These are phyloP conservation scores for Hydrocynus forskahlii DNA, from an alignment of 2,797 vertebrate genomes.

Conservation along the genomic window DNA sequence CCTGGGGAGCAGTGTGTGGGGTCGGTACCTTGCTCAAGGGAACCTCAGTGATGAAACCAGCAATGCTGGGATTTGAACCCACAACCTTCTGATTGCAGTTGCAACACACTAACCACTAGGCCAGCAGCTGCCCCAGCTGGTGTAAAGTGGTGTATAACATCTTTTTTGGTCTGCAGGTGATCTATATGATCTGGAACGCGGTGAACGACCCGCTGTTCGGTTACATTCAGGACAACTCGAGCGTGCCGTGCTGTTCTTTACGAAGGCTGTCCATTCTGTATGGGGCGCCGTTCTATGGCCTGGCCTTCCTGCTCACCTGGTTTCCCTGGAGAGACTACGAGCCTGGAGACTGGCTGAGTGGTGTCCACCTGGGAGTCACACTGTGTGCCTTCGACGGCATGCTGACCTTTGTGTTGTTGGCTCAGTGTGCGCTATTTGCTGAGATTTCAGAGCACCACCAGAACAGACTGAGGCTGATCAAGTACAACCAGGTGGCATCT, in stretches of 20 bases:
- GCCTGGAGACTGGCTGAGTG: slow-evolving; percentile 86
- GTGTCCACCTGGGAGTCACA: slow-evolving; percentile 81
- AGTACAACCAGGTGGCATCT: slow-evolving; percentile 86
- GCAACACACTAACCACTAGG: too few relatives aligned
- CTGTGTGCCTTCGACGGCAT: slow-evolving; percentile 85
- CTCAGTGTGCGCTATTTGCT: slow-evolving; percentile 85
- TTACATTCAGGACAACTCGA: slow-evolving; percentile 86
- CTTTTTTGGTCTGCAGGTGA: slow-evolving; percentile 69
- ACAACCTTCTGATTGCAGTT: too few relatives aligned
- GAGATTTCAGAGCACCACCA: slow-evolving; percentile 83
- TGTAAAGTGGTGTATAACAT: neutral
- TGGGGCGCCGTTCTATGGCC: slow-evolving; percentile 81
- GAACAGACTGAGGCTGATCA: slow-evolving; percentile 80
- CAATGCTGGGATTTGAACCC: too few relatives aligned
- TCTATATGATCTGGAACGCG: slow-evolving; percentile 92
- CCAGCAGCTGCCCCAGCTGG: too few relatives aligned
- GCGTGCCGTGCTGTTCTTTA: slow-evolving; percentile 75
- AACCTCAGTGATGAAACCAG: too few relatives aligned
- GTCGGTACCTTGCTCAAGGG: too few relatives aligned
- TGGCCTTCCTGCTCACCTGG: slow-evolving; percentile 91
- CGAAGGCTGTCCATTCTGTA: slow-evolving; percentile 82
- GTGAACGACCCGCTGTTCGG: slow-evolving; percentile 89
- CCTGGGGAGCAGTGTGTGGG: too few relatives aligned
- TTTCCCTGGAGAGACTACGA: slow-evolving; percentile 88
- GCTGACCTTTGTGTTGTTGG: slow-evolving; percentile 87